A percentile compares a stretch with the other conserved stretches of the same genome.
phyloP scores from a whole-genome alignment of 2,888 invertebrate species.

The Blastobasis lacticolella region DNA sequence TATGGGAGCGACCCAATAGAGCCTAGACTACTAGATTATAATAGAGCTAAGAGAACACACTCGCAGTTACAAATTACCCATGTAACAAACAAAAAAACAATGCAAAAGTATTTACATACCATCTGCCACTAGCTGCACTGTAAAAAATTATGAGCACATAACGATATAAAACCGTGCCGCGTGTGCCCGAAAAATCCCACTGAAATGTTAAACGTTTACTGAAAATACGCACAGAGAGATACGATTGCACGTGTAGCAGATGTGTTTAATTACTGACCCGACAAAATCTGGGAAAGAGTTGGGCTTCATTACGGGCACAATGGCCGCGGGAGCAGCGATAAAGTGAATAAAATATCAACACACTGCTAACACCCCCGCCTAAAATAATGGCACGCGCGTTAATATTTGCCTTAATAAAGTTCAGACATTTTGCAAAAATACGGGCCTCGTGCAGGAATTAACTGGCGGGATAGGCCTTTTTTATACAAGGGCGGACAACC shows the following conservation, averaged over 20 bases:
- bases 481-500: slow-evolving; percentile 14
- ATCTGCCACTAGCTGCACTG: too few relatives aligned
- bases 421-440: slow-evolving; percentile 52
- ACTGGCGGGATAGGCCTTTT: slow-evolving; percentile 54
- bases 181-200: slow-evolving; percentile 35
- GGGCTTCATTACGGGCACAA: slow-evolving; percentile 57
- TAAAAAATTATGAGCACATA: slow-evolving; percentile 4
- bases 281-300: slow-evolving; percentile 58
- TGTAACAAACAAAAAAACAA: too few relatives aligned
- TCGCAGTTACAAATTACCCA: too few relatives aligned
- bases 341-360: slow-evolving; percentile 69
- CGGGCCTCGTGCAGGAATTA: slow-evolving; percentile 46
- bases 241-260: slow-evolving; percentile 59
- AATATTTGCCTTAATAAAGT: slow-evolving; percentile 62
- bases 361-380: slow-evolving; percentile 47
- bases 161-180: slow-evolving; percentile 30
- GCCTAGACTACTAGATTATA: too few relatives aligned
- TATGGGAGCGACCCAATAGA: too few relatives aligned
- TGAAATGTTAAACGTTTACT: slow-evolving; percentile 31
- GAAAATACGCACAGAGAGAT: slow-evolving; percentile 42
- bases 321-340: slow-evolving; percentile 39
- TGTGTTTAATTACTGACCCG: slow-evolving; percentile 69
- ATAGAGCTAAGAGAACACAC: too few relatives aligned
- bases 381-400: slow-evolving; percentile 48
- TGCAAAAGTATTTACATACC: too few relatives aligned